A percentile compares a stretch with the other conserved stretches of the same genome.
phyloP scores from a whole-genome alignment of 2,888 invertebrate species.

The Strigamia maritima region DNA sequence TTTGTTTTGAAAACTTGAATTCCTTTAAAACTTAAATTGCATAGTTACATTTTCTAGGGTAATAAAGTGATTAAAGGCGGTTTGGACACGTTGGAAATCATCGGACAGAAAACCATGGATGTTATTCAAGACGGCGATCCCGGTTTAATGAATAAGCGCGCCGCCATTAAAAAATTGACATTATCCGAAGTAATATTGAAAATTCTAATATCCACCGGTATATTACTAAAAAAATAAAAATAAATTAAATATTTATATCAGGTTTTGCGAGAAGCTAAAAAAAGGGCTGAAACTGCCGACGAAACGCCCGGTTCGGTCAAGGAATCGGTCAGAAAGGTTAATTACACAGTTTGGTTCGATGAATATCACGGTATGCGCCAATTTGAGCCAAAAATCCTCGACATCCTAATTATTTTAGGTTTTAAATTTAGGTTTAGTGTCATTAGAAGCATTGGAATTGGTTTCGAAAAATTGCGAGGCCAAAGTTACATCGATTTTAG shows the following conservation, averaged over 20 bases:
- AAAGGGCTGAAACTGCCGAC: constrained; percentile 56
- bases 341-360: constrained; percentile 64
- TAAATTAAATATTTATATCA: no score
- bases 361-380: constrained; percentile 69
- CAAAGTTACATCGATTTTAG: constrained; percentile 56
- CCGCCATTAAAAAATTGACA: constrained; percentile 56
- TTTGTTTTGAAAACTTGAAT: constrained; percentile 47
- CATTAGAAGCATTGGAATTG: constrained; percentile 88
- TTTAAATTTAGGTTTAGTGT: constrained; percentile 64
- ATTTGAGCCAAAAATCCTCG: not conserved
- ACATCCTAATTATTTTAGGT: not conserved
- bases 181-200: constrained; percentile 40
- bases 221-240: no score
- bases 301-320: not conserved
- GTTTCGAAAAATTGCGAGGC: constrained; percentile 75
- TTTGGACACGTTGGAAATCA: constrained; percentile 81
- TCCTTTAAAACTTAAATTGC: not conserved
- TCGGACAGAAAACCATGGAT: constrained; percentile 93
- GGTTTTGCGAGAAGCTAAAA: constrained; percentile 66
- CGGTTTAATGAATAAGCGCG: constrained; percentile 73
- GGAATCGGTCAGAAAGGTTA: not conserved
- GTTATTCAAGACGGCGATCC: constrained; percentile 90
- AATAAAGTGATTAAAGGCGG: constrained; percentile 70
- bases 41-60: constrained; percentile 42
- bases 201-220: not conserved